These are phyloP conservation scores for Aleadryas rufinucha DNA, from an alignment of 2,113 vertebrate genomes.

Conservation along the genomic window DNA sequence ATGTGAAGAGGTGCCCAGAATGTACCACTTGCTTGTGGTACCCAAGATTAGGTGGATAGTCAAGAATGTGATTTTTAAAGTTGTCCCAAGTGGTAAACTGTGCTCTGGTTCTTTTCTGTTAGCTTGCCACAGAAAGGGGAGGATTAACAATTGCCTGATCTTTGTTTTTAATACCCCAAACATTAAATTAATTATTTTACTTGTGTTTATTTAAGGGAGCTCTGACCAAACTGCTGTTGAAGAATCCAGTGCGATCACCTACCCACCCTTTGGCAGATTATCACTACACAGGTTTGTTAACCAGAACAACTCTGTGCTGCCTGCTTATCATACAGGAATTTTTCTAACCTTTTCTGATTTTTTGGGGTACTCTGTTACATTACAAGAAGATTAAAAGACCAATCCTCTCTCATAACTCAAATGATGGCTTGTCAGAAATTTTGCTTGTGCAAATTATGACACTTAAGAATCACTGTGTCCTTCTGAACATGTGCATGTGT, in stretches of 20 bases:
- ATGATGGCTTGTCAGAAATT: not conserved
- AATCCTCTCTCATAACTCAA: not conserved
- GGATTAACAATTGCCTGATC: not conserved
- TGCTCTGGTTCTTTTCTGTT: not conserved
- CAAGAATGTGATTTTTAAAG: not conserved
- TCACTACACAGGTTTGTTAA: conserved; percentile 91
- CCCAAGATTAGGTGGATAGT: not conserved
- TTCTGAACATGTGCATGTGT: not conserved
- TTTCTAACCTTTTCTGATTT: not conserved
- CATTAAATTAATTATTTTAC: not conserved
- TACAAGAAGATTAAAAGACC: not conserved
- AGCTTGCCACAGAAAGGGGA: not conserved
- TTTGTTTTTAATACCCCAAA: not conserved
- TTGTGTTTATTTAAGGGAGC: conserved; percentile 75
- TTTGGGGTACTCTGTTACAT: not conserved
- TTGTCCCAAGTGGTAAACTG: not conserved
- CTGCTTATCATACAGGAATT: not conserved
- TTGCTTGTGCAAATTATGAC: not conserved
- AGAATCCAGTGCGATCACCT: conserved; percentile 76
- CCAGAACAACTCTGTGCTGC: not conserved
- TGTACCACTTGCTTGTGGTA: not conserved
- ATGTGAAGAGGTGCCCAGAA: not conserved
- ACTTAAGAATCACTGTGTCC: not conserved
- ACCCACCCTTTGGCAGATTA: conserved; percentile 84
- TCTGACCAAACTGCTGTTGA: conserved; percentile 86